Conservation (phyloP, 2,797 vertebrate genomes). For the Epinephelus coioides region DNA sequence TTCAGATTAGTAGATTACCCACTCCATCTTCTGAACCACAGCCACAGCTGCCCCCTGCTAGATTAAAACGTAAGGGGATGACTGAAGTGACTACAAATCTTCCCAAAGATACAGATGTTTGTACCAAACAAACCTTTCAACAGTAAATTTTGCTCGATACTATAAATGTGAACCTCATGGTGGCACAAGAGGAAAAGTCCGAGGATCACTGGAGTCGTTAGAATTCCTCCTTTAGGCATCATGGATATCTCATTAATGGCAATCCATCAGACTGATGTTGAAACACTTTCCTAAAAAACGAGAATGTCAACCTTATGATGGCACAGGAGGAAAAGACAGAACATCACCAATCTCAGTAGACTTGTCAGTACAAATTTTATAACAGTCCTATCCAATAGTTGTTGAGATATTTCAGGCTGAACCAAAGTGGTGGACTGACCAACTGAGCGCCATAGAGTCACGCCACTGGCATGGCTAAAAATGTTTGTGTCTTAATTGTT, state of each 20-base stretch:
- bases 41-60: too few species aligned
- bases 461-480: background rate
- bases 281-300: too few species aligned
- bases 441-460: background rate
- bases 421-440: background rate
- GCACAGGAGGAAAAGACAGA: background rate
- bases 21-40: too few species aligned
- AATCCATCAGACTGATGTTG: too few species aligned
- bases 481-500: background rate
- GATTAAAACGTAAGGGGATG: too few species aligned
- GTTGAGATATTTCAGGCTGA: background rate
- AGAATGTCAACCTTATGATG: background rate
- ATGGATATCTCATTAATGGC: too few species aligned
- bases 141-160: background rate
- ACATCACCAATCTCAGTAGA: background rate
- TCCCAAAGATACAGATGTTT: background rate
- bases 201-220: too few species aligned
- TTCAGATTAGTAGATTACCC: too few species aligned
- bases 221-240: too few species aligned
- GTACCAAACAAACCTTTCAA: background rate
- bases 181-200: background rate
- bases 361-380: too few species aligned
- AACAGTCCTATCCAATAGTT: too few species aligned
- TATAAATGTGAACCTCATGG: background rate
- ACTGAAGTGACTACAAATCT: too few species aligned